Conservation (phyloP, 2,113 vertebrate species). For the Saguinus imperator region DNA sequence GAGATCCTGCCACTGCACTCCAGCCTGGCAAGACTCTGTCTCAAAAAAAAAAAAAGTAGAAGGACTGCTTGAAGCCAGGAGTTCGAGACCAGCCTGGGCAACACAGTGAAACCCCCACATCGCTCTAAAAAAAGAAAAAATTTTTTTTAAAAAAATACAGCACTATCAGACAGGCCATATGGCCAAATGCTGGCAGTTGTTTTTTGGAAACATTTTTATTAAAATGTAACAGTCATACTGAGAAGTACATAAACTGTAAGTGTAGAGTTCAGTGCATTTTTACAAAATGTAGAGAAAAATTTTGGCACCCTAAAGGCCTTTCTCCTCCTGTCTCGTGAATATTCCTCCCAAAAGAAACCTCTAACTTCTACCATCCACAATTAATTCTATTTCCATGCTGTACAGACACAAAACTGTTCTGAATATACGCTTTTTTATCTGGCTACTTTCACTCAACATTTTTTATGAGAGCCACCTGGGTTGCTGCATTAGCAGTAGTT, state of each 20-base stretch:
- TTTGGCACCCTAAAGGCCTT: background rate
- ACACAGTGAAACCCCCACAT: no score
- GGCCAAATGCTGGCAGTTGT: background rate
- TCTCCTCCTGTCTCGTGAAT: background rate
- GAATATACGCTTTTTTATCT: background rate
- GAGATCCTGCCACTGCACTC: no score
- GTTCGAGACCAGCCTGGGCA: no score
- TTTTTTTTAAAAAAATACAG: background rate
- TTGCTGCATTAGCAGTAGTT: background rate
- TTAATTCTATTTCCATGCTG: background rate
- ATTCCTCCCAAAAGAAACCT: background rate
- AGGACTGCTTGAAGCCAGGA: no score
- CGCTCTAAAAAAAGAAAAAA: no score
- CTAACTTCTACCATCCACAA: background rate
- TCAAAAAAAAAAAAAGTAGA: no score
- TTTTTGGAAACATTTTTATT: background rate
- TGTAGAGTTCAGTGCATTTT: background rate
- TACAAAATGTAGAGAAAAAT: background rate
- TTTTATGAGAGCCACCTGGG: background rate
- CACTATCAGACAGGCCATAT: background rate
- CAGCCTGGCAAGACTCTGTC: no score
- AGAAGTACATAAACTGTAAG: background rate
- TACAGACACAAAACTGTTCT: background rate
- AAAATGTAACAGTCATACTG: background rate
- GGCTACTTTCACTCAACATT: background rate